phyloP scores from a whole-genome alignment of 1,140 invertebrate genomes.

The Palaemon carinicauda region DNA sequence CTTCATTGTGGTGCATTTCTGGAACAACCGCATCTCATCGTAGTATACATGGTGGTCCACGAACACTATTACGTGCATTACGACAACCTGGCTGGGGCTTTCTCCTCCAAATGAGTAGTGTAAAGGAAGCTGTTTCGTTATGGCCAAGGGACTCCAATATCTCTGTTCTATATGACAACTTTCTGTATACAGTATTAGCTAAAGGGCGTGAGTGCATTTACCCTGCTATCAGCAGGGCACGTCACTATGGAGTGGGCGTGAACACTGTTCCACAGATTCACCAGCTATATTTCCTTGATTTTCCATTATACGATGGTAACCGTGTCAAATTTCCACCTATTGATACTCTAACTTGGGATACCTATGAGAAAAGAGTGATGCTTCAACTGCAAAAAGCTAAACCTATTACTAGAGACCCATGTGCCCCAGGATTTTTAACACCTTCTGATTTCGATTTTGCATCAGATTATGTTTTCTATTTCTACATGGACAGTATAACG shows the following conservation, averaged over 20 bases:
- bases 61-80: neutral
- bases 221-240: conserved; percentile 27
- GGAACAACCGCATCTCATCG: conserved; percentile 10
- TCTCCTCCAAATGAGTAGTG: conserved; percentile 18
- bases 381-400: neutral
- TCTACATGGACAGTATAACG: conserved; percentile 14
- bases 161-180: conserved; percentile 39
- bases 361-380: conserved; percentile 10
- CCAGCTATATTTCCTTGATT: conserved; percentile 42
- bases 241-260: conserved; percentile 51
- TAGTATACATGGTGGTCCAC: neutral
- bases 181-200: conserved; percentile 13
- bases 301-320: conserved; percentile 31
- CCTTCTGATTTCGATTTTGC: neutral
- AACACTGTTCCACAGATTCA: conserved; percentile 50
- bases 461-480: conserved; percentile 35
- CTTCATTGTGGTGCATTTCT: conserved; percentile 48
- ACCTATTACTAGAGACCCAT: conserved; percentile 31
- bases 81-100: conserved; percentile 55
- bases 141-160: conserved; percentile 6
- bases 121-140: neutral
- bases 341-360: neutral
- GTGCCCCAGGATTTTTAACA: conserved; percentile 30
- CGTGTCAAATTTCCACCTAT: neutral
- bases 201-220: conserved; percentile 44